Evolutionary conservation across 2,888 invertebrate genomes (phyloP).

Genomic region (Schizotus pectinicornis): DNA sequence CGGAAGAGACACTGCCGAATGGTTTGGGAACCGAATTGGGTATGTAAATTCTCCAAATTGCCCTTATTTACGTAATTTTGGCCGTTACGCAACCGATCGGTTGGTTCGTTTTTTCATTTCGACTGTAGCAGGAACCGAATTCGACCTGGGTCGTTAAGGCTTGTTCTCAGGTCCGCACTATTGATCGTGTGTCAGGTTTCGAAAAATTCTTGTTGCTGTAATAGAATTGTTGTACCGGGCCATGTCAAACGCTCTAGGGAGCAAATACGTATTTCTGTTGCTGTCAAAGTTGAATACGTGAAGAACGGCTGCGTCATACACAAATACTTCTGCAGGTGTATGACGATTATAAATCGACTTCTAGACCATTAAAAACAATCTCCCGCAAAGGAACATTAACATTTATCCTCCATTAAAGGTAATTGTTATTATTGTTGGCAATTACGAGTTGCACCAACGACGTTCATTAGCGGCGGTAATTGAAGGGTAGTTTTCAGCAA

Average conservation of each 20-base stretch:
- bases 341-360: slow-evolving; percentile 6
- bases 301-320: slow-evolving; percentile 28
- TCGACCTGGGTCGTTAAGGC: not conserved
- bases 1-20: slow-evolving; percentile 32
- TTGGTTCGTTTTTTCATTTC: slow-evolving; percentile 5
- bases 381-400: slow-evolving; percentile 9
- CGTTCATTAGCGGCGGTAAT: too few relatives aligned
- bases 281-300: slow-evolving; percentile 20
- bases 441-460: too few relatives aligned
- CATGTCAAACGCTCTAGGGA: slow-evolving; percentile 40
- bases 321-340: slow-evolving; percentile 24
- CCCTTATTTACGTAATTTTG: slow-evolving; percentile 4
- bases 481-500: too few relatives aligned
- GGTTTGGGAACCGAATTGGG: not conserved
- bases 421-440: too few relatives aligned
- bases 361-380: slow-evolving; percentile 7
- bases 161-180: not conserved
- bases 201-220: slow-evolving; percentile 31
- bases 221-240: slow-evolving; percentile 40
- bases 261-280: slow-evolving; percentile 35
- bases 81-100: slow-evolving; percentile 5
- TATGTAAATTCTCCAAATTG: slow-evolving; percentile 18
- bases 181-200: not conserved
- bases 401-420: too few relatives aligned
- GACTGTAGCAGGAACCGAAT: not conserved